Conservation (phyloP, 2,888 invertebrate species). For the Ochropleura plecta region DNA sequence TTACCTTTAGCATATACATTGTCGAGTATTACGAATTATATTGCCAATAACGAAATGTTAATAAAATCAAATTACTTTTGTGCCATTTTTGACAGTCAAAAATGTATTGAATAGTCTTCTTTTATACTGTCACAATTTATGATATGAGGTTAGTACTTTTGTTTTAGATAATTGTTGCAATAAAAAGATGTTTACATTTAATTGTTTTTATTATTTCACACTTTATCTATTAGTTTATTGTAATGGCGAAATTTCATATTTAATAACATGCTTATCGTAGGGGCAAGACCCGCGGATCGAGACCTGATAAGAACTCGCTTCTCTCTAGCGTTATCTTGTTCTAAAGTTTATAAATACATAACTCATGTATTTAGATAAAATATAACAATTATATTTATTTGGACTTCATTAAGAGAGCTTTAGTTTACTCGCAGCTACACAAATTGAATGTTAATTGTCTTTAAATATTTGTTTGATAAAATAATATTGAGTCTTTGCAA, state of each 20-base stretch:
- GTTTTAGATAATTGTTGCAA: constrained; percentile 68
- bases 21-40: constrained; percentile 25
- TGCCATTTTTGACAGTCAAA: constrained; percentile 74
- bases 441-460: constrained; percentile 13
- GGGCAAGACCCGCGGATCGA: constrained; percentile 64
- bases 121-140: neutral
- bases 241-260: constrained; percentile 53
- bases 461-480: constrained; percentile 33
- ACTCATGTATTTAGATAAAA: constrained; percentile 22
- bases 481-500: constrained; percentile 10
- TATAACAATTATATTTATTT: constrained; percentile 23
- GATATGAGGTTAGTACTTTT: constrained; percentile 19
- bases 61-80: constrained; percentile 26
- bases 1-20: constrained; percentile 7
- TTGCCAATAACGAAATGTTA: constrained; percentile 21
- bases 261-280: constrained; percentile 61
- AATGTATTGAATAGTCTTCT: neutral
- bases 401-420: constrained; percentile 33
- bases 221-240: constrained; percentile 41
- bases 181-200: constrained; percentile 69
- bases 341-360: constrained; percentile 28
- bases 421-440: constrained; percentile 10
- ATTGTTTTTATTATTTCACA: constrained; percentile 62
- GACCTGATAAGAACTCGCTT: constrained; percentile 55
- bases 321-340: constrained; percentile 44